Evolutionary conservation across 1,140 invertebrate species (phyloP).

Genomic region (Caenorhabditis briggsae): DNA sequence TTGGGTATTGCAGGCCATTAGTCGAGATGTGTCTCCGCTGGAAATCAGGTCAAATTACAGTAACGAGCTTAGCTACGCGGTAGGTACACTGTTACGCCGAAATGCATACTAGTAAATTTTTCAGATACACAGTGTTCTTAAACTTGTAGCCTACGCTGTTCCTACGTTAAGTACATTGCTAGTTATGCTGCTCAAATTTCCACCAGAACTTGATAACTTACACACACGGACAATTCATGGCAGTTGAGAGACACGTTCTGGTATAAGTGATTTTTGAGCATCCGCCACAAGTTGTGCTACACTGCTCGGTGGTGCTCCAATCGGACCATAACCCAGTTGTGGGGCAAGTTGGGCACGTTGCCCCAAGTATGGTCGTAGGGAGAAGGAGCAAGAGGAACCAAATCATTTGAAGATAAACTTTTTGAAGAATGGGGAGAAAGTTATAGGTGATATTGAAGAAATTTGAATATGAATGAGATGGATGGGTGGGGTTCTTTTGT

Average conservation of each 20-base stretch:
- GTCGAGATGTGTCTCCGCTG: not conserved
- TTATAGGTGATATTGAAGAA: not conserved
- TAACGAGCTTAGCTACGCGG: not conserved
- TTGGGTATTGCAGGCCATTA: not conserved
- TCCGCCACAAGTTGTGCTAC: not conserved
- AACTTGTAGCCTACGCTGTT: not conserved
- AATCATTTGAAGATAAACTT: not conserved
- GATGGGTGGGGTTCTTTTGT: too few species aligned
- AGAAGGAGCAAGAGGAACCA: not conserved
- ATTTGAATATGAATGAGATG: slow-evolving; percentile 12
- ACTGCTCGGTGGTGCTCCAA: not conserved
- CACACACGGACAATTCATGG: slow-evolving; percentile 13
- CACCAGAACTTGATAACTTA: not conserved
- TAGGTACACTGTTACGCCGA: too few species aligned
- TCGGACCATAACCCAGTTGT: not conserved
- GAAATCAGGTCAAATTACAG: not conserved
- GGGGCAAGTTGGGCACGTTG: not conserved
- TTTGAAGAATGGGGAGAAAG: not conserved
- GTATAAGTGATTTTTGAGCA: not conserved
- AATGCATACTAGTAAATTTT: too few species aligned
- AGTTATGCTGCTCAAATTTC: too few species aligned
- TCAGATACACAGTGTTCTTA: not conserved
- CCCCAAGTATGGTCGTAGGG: not conserved
- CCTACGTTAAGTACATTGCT: too few species aligned
- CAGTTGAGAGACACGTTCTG: not conserved